Base-by-base conservation (phyloP, 1,140 invertebrate species). In the Aphidius ervi region DNA sequence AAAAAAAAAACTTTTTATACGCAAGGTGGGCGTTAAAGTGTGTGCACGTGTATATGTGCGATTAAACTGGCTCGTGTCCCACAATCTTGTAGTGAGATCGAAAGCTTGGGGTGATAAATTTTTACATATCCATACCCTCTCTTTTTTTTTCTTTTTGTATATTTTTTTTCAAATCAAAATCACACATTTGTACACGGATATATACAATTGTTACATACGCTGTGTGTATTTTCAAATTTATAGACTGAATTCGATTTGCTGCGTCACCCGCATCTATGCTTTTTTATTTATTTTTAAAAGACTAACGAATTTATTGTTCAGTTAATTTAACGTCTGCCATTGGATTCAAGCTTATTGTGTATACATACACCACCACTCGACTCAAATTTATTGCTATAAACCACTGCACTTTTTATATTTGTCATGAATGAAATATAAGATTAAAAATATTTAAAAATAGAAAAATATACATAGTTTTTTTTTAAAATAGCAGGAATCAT, bases 291-390 rank as follows among this genome's bases (percentile, higher is more conserved):
- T 54, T 54, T 40, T 10, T 54, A 40, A 54, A 54, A 56, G 47
- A 56, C 47, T 61, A 61, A 61, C 59, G 59, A 61, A 61, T 61
- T 61, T 61, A 61, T 61, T 61, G 59, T 61, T 56, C 46, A 48
- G 59, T 61, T 61, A 61, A 61, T 56, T 61, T 46, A 42, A 52
- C 23, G 54, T 45, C 46, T 47, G 50, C 50, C 45, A 39, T 56
- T 23, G 57, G 47, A 46, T 55, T 61, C 47, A 41, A 41, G 42
- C 47, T 50, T 61, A 61, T 61, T 61, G 54, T 61, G 16, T 31
- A 4, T 31, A 31, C 4, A 31, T 3, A n/a, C 23, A 31, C 23
- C 4, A 39, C n/a, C 46, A 56, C 54, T 56, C 42, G 59, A 61
- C 46, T 56, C 56, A 16, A 61, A 61, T 56, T 61, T 56, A 61